A percentile compares a stretch with the other conserved stretches of the same genome.
These are phyloP conservation scores for Cnemophilus loriae DNA, from an alignment of 2,113 vertebrate species.

Conservation along the genomic window DNA sequence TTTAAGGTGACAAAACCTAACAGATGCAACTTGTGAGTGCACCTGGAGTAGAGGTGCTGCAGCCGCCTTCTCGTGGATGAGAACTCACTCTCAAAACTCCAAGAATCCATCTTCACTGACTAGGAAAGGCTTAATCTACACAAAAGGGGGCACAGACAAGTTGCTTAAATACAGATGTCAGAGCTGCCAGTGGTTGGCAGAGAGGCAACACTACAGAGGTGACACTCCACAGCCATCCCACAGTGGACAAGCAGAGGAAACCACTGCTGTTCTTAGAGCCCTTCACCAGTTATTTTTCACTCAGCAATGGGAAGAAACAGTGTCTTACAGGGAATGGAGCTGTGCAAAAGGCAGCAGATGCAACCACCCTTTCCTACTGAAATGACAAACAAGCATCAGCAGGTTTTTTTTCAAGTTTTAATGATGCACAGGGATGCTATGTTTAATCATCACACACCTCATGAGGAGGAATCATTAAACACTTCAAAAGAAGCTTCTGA, in stretches of 20 bases:
- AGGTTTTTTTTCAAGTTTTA: neutral
- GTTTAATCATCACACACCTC: neutral
- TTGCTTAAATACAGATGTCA: neutral
- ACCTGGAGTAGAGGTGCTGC: neutral
- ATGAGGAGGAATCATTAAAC: neutral
- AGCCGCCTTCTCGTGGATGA: accelerated
- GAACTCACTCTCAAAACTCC: neutral
- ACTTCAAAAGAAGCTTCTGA: neutral
- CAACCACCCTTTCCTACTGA: neutral
- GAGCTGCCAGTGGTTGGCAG: neutral
- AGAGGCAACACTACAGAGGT: neutral
- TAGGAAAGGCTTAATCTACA: neutral
- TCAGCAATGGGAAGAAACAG: neutral
- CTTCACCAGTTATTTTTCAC: neutral
- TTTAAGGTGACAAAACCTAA: neutral
- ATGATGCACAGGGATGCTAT: neutral
- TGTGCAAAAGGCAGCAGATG: neutral
- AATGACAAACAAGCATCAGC: neutral
- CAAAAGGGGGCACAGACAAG: neutral
- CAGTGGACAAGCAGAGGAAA: neutral
- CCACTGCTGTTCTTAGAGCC: neutral
- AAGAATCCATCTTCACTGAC: neutral
- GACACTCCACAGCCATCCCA: neutral
- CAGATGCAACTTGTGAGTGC: neutral
- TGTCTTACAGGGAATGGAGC: neutral